A percentile compares a stretch with the other conserved stretches of the same genome.
These are phyloP conservation scores for Rotaria macrura DNA, from an alignment of 2,888 invertebrate genomes.

Conservation along the genomic window DNA sequence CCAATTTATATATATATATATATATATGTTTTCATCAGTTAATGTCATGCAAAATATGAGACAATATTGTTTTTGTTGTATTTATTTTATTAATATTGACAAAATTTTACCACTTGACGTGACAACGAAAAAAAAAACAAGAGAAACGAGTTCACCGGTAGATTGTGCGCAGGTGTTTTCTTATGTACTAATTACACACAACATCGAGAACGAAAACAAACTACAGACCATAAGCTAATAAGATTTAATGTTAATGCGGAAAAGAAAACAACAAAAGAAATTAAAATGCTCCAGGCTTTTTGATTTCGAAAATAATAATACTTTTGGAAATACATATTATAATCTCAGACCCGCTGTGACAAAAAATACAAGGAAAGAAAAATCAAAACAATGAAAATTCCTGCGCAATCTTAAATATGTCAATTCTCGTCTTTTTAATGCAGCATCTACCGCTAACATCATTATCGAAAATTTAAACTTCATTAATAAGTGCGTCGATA, in stretches of 20 bases:
- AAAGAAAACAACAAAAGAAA: background rate
- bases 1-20: too few relatives aligned
- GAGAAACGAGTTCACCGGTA: conserved; percentile 1
- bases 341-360: background rate
- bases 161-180: background rate
- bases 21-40: too few relatives aligned
- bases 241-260: background rate
- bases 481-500: background rate
- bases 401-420: background rate
- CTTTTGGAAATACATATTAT: background rate
- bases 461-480: background rate
- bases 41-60: too few relatives aligned
- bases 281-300: background rate
- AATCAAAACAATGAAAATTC: background rate
- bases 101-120: background rate
- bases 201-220: background rate
- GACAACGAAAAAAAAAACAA: background rate
- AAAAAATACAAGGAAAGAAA: background rate
- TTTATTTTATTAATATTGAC: background rate
- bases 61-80: background rate
- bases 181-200: background rate
- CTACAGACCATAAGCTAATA: background rate
- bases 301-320: background rate
- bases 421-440: background rate
- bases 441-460: background rate